Base-by-base conservation (phyloP, 1,140 invertebrate genomes). In the Latrodectus geometricus region DNA sequence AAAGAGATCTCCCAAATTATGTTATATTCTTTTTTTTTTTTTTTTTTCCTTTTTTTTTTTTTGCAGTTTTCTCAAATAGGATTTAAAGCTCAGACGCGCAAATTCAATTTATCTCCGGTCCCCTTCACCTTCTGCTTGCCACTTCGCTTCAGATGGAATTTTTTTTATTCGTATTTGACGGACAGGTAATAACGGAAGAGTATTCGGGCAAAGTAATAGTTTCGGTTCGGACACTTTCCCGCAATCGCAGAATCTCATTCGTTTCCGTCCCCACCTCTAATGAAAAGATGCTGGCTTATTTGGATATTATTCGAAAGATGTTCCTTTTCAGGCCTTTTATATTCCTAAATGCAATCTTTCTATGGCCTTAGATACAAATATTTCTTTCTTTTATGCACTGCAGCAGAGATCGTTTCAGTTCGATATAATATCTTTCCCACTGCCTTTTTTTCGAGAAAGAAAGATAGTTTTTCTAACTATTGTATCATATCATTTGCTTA, bases 181-280 rank as follows among this genome's bases (percentile, higher is more conserved):
- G 82, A 84, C 82, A 84, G 82, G 82, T 84, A 84, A 84, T 84
- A 84, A 84, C 48, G 61, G 52, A 20, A 54, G 74, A 84, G 70
- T 52, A 72, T 84, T 20, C 72, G 52, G 82, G 82, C 75, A 84
- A 84, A 84, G 82, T 84, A 84, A 84, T 84, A 84, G 82, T 84
- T 76, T 76, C 35, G 82, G 82, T 69, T 84, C 56, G 82, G 82
- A 84, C 82, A 76, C 82, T 84, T 76, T 23, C 82, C 69, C 35
- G 73, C 82, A 84, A 84, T 84, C 82, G 61, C 73, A 20, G 61
- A 23, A 68, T 76, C 61, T 61, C n/a, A 75, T 84, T 84, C 82
- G 75, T 84, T 84, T 84, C 73, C 49, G 75, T 8, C 61, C 68
- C 54, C 65, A 84, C 56, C 54, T 20, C 73, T 84, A 84, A 84